Percentiles rank a stretch among this genome's conserved stretches.
Conservation (phyloP, 2,888 invertebrate genomes). For the Selenia dentaria region DNA sequence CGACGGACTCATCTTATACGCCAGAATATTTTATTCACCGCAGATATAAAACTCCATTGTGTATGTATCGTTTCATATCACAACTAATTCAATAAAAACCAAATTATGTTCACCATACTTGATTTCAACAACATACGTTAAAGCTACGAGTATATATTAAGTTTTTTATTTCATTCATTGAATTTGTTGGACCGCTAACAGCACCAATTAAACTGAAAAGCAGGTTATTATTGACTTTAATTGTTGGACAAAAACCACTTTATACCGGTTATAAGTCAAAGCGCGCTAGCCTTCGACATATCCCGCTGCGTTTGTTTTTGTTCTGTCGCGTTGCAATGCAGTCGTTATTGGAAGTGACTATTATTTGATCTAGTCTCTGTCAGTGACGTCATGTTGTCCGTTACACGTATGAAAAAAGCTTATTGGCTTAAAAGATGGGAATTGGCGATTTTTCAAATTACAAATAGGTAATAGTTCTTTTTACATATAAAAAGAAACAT, state of each 20-base stretch:
- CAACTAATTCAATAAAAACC: no score
- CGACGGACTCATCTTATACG: no score
- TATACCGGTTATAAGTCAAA: conserved; percentile 47
- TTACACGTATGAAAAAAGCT: conserved; percentile 38
- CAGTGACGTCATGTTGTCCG: conserved; percentile 33
- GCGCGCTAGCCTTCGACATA: conserved; percentile 43
- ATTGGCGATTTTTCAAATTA: no score
- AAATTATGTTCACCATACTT: no score
- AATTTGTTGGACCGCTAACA: conserved; percentile 13
- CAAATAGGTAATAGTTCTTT: no score
- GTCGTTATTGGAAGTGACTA: conserved; percentile 12
- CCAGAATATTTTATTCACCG: no score
- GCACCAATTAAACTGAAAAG: conserved; percentile 26
- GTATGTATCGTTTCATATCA: no score
- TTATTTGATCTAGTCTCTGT: not conserved
- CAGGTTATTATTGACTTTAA: conserved; percentile 25
- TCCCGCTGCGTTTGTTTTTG: conserved; percentile 45
- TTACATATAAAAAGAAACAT: no score
- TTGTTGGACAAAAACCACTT: conserved; percentile 24
- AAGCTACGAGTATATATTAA: no score
- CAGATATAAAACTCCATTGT: no score
- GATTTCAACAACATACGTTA: no score
- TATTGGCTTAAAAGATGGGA: no score
- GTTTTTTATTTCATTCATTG: conserved; percentile 15
- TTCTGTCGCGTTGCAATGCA: conserved; percentile 38